Conservation (phyloP, 1,140 invertebrate species). For the Sitobion miscanthi region DNA sequence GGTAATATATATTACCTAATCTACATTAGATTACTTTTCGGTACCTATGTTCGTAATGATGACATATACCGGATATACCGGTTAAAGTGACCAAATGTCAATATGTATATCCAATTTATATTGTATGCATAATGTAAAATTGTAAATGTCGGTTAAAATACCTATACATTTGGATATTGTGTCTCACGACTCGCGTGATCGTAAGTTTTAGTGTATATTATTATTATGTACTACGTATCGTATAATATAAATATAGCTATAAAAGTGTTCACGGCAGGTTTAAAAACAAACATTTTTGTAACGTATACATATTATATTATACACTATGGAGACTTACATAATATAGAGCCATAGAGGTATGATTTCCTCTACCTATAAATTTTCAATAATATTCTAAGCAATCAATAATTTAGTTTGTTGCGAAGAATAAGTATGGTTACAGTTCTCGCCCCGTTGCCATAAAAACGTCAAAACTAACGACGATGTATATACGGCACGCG, state of each 20-base stretch:
- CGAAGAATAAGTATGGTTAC: not conserved
- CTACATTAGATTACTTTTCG: constrained; percentile 6
- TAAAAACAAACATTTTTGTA: not conserved
- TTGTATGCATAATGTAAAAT: not conserved
- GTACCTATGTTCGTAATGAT: not conserved
- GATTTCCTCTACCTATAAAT: not conserved
- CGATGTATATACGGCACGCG: not conserved
- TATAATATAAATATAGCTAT: not conserved
- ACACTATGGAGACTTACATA: not conserved
- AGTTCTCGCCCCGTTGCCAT: not conserved
- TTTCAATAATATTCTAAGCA: not conserved
- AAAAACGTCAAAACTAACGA: constrained; percentile 5
- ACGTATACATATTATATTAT: not conserved
- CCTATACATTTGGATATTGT: not conserved
- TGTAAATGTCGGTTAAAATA: not conserved
- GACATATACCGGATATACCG: not conserved
- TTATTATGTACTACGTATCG: not conserved
- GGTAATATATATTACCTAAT: not conserved
- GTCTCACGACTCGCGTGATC: not conserved
- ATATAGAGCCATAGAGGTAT: not conserved
- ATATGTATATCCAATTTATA: not conserved
- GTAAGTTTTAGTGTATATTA: not conserved
- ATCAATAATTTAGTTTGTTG: not conserved
- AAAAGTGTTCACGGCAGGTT: not conserved
- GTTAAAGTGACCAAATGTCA: not conserved